phyloP scores from a whole-genome alignment of 2,888 invertebrate species.

The Galerucella calmariensis region DNA sequence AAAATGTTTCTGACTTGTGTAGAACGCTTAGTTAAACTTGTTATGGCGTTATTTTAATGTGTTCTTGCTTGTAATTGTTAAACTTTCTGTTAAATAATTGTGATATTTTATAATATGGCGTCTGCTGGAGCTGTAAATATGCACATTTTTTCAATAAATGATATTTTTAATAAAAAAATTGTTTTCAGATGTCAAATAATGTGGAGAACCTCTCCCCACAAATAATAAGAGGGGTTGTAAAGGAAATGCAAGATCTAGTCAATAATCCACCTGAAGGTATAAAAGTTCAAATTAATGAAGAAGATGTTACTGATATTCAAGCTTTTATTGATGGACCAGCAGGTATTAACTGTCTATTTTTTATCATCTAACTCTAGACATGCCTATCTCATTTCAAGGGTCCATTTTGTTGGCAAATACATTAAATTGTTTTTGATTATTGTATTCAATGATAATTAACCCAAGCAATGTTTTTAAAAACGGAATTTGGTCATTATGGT shows the following conservation, averaged over 20 bases:
- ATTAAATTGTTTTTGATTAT: background rate
- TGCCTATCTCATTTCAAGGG: background rate
- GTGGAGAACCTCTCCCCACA: constrained; percentile 96
- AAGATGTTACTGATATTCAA: constrained; percentile 94
- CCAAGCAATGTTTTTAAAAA: background rate
- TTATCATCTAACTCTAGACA: background rate
- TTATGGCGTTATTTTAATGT: constrained; percentile 50
- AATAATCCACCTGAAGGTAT: constrained; percentile 91
- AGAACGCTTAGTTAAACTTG: constrained; percentile 52
- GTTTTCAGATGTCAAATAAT: constrained; percentile 79
- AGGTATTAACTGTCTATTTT: constrained; percentile 49
- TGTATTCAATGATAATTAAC: background rate
- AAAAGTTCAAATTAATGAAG: constrained; percentile 87
- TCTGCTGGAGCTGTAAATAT: constrained; percentile 50
- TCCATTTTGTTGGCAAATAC: background rate
- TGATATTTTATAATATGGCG: constrained; percentile 50
- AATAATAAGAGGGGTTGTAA: constrained; percentile 86
- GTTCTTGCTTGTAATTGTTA: constrained; percentile 42
- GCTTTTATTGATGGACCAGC: constrained; percentile 90
- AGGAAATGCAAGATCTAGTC: constrained; percentile 87
- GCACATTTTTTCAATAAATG: constrained; percentile 9
- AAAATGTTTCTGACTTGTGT: constrained; percentile 52
- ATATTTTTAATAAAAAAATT: constrained; percentile 27
- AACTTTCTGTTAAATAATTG: constrained; percentile 45
- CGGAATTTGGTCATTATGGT: background rate